phyloP scores from a whole-genome alignment of 2,113 vertebrate species.

The Corynorhinus townsendii region DNA sequence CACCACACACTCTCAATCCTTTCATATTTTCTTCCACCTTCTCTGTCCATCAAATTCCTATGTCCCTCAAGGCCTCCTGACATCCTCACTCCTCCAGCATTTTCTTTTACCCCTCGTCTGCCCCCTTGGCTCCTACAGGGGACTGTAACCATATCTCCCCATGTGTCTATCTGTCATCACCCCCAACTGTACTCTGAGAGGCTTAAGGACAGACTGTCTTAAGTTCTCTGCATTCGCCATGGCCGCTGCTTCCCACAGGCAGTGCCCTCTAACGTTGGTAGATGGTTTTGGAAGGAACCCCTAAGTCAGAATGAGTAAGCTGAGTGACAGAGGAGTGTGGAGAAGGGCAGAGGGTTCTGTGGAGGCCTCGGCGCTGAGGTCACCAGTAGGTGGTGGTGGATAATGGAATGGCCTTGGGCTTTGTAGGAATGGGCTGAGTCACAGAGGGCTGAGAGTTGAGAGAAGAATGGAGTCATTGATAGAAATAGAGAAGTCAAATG shows the following conservation, averaged over 20 bases:
- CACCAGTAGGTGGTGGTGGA: neutral
- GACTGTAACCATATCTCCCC: neutral
- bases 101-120: neutral
- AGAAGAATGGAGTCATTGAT: neutral
- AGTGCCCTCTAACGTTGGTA: no score
- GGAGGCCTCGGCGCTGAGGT: neutral
- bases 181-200: neutral
- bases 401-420: neutral
- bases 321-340: neutral
- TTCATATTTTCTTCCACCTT: neutral
- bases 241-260: neutral
- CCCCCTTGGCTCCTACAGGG: neutral
- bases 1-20: neutral
- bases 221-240: neutral
- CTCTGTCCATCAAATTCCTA: neutral
- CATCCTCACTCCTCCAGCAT: neutral
- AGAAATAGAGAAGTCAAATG: neutral
- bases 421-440: neutral
- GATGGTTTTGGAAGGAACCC: neutral
- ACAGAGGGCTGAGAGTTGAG: neutral
- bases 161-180: neutral
- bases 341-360: accelerated
- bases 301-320: neutral
- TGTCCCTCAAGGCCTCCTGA: neutral
- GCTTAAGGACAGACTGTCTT: neutral